Base-by-base conservation (phyloP, 2,113 vertebrate genomes). In the Kryptolebias marmoratus region DNA sequence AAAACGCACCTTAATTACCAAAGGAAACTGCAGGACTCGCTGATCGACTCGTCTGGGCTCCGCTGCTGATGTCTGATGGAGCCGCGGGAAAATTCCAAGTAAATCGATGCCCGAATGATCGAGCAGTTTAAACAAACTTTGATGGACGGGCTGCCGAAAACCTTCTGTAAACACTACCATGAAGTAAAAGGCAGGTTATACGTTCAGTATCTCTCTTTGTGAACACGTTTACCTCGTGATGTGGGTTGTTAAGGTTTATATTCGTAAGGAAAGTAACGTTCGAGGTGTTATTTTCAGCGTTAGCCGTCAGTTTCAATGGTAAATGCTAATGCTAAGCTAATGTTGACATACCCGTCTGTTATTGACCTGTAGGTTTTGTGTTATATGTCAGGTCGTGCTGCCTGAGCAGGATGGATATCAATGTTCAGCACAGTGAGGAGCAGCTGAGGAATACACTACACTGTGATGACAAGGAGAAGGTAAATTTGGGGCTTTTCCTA, bases 401-500 rank as follows among this genome's bases (percentile, higher is more conserved):
- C 55, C 47, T 56, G 47, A 64, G n/a, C 64, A 74, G 61, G 45
- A 90, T 89, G 91, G 75, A 88, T 68, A 52, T 31, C 31, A 65
- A 30, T 16, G 11, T 52, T 9, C 30, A 72, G 58, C 72, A 47
- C 11, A 85, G 81, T 54, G 86, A 91, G 57, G 82, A 92, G 59
- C 82, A 81, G 71, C 74, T 92, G 42, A 90, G 54, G 53, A 86
- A 60, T 0, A 84, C 86, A 5, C 77, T 92, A 14, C 80, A 88
- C 73, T 76, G 54, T 63, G 89, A 90, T 13, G 89, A 92, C 75
- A 92, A 90, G 78, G 90, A 92, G 22, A 91, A 90, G 87, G 91
- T 92, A 56, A 8, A 39, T 3, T n/a, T 31, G 5, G 4, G 22
- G 0, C 45, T 45, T 47, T 31, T 31, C 28, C 9, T 45, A 44